Percentiles rank a stretch among this genome's conserved stretches.
phyloP scores from a whole-genome alignment of 2,797 vertebrate genomes.

The Mico argentatus region DNA sequence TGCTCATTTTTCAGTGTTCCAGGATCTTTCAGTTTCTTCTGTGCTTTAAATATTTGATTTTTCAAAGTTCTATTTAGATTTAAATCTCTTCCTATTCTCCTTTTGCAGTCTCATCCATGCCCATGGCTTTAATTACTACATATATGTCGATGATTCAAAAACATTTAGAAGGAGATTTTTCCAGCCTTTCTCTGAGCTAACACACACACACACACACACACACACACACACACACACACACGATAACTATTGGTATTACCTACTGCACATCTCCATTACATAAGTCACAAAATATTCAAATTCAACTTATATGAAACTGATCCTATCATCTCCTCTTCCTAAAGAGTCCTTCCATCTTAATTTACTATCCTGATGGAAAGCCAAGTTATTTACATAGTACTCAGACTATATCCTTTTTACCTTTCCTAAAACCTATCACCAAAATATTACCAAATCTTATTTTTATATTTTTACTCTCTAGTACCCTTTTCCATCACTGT shows the following conservation, averaged over 20 bases:
- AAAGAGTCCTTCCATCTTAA: background rate
- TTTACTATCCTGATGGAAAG: background rate
- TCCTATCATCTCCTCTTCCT: background rate
- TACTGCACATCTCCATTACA: background rate
- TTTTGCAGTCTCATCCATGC: background rate
- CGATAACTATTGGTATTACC: background rate
- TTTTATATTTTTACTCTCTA: background rate
- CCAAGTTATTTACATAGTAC: background rate
- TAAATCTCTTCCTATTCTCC: background rate
- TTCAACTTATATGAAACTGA: background rate
- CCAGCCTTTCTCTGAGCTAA: background rate
- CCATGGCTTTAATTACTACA: background rate
- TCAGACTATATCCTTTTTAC: background rate
- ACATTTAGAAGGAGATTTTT: background rate
- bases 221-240: background rate
- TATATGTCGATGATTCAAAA: background rate
- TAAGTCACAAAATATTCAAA: background rate
- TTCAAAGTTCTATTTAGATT: background rate
- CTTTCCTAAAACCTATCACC: background rate
- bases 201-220: background rate
- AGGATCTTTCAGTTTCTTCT: background rate
- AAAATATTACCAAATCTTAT: background rate
- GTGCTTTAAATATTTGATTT: background rate
- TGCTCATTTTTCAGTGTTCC: conserved; percentile 24
- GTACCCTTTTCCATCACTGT: background rate